phyloP scores from a whole-genome alignment of 2,797 vertebrate genomes.

The Spheniscus humboldti region DNA sequence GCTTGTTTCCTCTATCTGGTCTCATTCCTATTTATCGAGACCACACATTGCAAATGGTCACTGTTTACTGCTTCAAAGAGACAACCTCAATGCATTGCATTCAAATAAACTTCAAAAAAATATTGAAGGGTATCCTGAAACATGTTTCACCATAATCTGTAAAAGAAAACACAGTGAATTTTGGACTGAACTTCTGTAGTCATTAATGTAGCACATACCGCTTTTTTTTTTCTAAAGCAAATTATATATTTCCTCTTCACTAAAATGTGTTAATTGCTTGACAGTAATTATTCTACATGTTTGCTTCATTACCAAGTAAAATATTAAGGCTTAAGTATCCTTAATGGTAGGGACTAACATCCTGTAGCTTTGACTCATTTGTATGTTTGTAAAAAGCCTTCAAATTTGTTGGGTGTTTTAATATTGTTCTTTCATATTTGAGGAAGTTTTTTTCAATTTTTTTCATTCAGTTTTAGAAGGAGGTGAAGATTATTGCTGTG shows the following conservation, averaged over 20 bases:
- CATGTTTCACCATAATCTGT: background rate
- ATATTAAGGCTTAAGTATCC: constrained; percentile 11
- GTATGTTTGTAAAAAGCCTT: background rate
- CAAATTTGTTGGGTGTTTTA: background rate
- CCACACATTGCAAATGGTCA: background rate
- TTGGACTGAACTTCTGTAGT: background rate
- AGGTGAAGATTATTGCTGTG: background rate
- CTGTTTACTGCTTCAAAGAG: background rate
- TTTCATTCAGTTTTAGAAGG: background rate
- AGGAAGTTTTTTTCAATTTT: background rate
- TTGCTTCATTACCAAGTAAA: constrained; percentile 34
- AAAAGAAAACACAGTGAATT: background rate
- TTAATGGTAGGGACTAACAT: background rate
- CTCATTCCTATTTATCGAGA: background rate
- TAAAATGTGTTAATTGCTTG: constrained; percentile 14
- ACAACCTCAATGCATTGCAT: background rate
- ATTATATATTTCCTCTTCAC: background rate
- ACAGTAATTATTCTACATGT: constrained; percentile 15
- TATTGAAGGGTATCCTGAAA: background rate
- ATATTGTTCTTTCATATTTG: background rate
- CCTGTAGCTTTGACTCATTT: background rate
- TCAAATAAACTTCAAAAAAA: background rate
- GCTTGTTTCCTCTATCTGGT: background rate
- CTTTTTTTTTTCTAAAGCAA: background rate
- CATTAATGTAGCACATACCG: background rate